Conservation (phyloP, 2,888 invertebrate species). For the Troglohyphantes excavatus region DNA sequence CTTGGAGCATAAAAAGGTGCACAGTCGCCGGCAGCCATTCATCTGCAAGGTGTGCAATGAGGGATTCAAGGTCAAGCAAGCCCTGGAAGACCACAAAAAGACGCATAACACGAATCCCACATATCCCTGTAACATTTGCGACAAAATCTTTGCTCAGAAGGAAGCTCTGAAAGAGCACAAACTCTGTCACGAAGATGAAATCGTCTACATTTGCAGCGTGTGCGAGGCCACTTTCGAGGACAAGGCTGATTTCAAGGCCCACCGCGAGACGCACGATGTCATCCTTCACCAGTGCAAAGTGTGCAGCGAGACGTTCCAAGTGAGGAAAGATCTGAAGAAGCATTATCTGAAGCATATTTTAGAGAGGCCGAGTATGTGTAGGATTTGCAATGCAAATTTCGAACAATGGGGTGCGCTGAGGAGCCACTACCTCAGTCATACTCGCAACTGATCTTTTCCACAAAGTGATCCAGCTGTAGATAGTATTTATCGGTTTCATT, state of each 20-base stretch:
- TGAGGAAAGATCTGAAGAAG: conserved; percentile 62
- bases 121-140: conserved; percentile 72
- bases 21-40: conserved; percentile 70
- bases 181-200: conserved; percentile 49
- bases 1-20: conserved; percentile 71
- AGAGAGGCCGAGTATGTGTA: conserved; percentile 66
- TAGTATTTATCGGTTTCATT: too few relatives aligned
- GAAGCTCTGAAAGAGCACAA: conserved; percentile 64
- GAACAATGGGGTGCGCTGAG: conserved; percentile 69
- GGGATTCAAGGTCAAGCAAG: conserved; percentile 56
- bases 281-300: conserved; percentile 71
- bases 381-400: conserved; percentile 70
- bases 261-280: conserved; percentile 63
- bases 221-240: conserved; percentile 65
- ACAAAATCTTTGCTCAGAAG: conserved; percentile 51
- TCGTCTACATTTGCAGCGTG: conserved; percentile 70
- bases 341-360: conserved; percentile 74
- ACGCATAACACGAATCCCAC: conserved; percentile 66
- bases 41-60: conserved; percentile 76
- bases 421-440: conserved; percentile 65
- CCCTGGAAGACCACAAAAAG: conserved; percentile 55
- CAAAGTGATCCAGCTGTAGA: too few relatives aligned
- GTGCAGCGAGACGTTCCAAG: conserved; percentile 63
- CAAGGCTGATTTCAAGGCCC: conserved; percentile 68
- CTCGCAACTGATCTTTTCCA: conserved; percentile 80